Evolutionary conservation across 1,140 invertebrate genomes (phyloP), one percentile per base, ranked within the genome.

Genomic region (Drosophila oshimai): DNA sequence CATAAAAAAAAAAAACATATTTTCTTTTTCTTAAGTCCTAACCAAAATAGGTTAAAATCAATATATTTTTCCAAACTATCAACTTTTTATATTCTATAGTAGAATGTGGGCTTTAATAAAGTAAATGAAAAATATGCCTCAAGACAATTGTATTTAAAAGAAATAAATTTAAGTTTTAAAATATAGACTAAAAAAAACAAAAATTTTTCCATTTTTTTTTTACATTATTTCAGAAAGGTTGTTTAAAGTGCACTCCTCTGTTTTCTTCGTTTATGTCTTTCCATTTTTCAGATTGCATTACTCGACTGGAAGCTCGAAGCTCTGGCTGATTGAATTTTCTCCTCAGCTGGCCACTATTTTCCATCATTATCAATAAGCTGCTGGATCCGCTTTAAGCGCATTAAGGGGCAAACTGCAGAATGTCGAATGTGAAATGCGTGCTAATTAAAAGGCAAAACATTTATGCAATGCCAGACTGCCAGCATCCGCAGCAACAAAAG

Each of bases 401-500:
- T 77, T 81, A 54, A 65, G 61, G 24, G 49, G 42, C 12, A 41
- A 46, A 41, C 13, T 28, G 42, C 41, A 28, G 42, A 29, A 71
- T 61, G 67, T 61, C 46, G 45, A 44, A 42, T 78, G 44, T 42
- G 49, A 57, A 68, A 74, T 78, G 70, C 62, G 74, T 87, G 67
- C 81, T 86, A 86, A 86, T 86, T 86, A 87, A 86, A 87, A 86
- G 81, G 80, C 80, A 86, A 84, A 86, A 86, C 81, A 87, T 80
- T 86, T 86, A 76, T 87, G 80, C 80, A 86, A 64, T 86, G 67
- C 55, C 74, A 77, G 47, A 72, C 67, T 51, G 51, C 49, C 39
- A 49, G 69, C 34, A 58, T 41, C 51, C 26, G 58, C 51, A 57
- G 64, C 53, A 67, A 64, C 70, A 54, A 46, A 57, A 68, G 34